Percentiles rank a stretch among this genome's conserved stretches.
Evolutionary conservation across 2,888 invertebrate genomes (phyloP).

Genomic region (Eupithecia dodoneata): DNA sequence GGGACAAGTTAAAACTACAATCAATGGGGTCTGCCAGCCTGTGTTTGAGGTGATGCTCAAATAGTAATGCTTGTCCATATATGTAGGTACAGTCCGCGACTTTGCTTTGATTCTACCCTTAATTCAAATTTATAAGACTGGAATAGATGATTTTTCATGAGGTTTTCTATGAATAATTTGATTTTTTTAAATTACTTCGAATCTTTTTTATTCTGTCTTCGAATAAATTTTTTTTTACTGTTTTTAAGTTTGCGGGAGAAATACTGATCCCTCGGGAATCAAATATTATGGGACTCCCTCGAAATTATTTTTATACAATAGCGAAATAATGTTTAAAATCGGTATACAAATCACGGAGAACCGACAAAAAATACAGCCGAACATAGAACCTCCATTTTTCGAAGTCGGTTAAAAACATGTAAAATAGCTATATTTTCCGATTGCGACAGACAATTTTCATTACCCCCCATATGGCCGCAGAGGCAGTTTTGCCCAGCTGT

Average conservation of each 20-base stretch:
- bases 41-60: constrained; percentile 58
- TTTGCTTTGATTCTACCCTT: background rate
- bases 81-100: background rate
- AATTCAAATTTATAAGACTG: background rate
- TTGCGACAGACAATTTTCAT: background rate
- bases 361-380: too few species aligned
- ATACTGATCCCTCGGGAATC: too few species aligned
- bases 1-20: constrained; percentile 47
- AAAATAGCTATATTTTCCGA: background rate
- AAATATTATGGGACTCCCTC: too few species aligned
- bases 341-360: too few species aligned
- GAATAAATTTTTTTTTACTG: too few species aligned
- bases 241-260: too few species aligned
- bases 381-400: too few species aligned
- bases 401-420: background rate
- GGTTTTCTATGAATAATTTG: background rate
- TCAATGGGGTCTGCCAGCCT: constrained; percentile 58
- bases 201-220: too few species aligned
- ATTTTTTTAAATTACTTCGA: too few species aligned
- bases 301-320: too few species aligned
- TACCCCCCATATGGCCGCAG: background rate
- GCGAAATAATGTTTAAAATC: too few species aligned
- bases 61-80: constrained; percentile 28
- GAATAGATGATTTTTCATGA: background rate
- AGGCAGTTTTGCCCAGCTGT: too few species aligned